These are phyloP conservation scores for Nowickia ferox DNA, from an alignment of 2,888 invertebrate genomes.

Conservation along the genomic window DNA sequence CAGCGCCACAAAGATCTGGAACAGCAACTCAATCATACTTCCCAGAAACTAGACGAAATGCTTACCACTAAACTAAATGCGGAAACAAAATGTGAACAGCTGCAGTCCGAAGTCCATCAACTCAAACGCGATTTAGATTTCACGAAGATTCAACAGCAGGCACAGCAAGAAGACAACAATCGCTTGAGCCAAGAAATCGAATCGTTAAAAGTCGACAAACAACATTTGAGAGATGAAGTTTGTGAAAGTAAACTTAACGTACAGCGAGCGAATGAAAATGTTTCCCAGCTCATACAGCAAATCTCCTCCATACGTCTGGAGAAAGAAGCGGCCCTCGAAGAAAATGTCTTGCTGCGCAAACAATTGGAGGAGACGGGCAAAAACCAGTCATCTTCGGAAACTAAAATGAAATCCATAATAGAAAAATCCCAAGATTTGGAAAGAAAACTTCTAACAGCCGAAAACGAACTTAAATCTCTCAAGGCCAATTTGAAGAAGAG, in stretches of 20 bases:
- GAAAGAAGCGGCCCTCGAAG: conserved; percentile 73
- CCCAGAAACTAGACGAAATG: conserved; percentile 65
- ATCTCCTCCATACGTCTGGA: conserved; percentile 74
- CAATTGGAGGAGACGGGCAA: conserved; percentile 70
- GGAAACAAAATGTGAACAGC: conserved; percentile 67
- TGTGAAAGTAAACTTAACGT: conserved; percentile 69
- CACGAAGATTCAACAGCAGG: conserved; percentile 63
- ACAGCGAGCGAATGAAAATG: conserved; percentile 74
- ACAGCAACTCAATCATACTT: conserved; percentile 58
- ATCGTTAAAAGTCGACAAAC: conserved; percentile 65
- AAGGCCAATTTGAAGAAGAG: conserved; percentile 66
- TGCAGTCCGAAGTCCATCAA: conserved; percentile 65
- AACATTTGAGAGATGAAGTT: conserved; percentile 59
- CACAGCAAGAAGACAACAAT: conserved; percentile 51
- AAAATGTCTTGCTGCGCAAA: conserved; percentile 67
- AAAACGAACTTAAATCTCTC: conserved; percentile 73
- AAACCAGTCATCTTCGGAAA: conserved; percentile 64
- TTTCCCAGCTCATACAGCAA: conserved; percentile 74
- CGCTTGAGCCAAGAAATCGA: conserved; percentile 67
- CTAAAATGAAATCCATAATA: conserved; percentile 67
- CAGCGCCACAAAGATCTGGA: conserved; percentile 29
- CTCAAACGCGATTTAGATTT: conserved; percentile 64
- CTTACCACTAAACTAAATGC: conserved; percentile 51
- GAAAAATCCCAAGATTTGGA: conserved; percentile 73
- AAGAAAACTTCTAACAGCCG: conserved; percentile 69